Evolutionary conservation across 1,140 invertebrate species (phyloP).

Genomic region (Argopecten irradians): DNA sequence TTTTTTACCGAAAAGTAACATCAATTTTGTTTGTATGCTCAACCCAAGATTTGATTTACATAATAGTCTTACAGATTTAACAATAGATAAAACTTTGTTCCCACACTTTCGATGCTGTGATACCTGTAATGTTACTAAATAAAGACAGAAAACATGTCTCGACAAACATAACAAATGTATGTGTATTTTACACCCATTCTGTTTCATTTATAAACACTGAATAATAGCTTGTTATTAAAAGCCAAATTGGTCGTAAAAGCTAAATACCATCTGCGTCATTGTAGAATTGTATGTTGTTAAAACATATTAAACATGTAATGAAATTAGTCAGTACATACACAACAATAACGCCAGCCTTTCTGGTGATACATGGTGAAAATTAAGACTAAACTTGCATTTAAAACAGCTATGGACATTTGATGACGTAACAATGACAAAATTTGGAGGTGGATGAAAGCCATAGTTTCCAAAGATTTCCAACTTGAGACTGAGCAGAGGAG

Average conservation of each 20-base stretch:
- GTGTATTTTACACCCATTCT: not conserved
- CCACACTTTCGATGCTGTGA: not conserved
- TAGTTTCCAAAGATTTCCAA: too few relatives aligned
- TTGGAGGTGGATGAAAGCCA: too few relatives aligned
- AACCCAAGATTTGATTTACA: not conserved
- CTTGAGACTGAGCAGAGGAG: too few relatives aligned
- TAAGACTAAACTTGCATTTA: too few relatives aligned
- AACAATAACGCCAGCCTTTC: too few relatives aligned
- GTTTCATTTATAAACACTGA: not conserved
- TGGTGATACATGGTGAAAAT: too few relatives aligned
- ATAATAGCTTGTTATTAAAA: not conserved
- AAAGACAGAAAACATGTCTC: not conserved
- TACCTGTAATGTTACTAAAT: not conserved
- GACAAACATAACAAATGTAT: not conserved
- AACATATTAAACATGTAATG: too few relatives aligned
- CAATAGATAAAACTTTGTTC: conserved; percentile 7
- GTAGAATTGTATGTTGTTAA: too few relatives aligned
- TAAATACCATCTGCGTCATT: not conserved
- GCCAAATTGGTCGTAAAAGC: not conserved
- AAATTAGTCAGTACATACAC: too few relatives aligned
- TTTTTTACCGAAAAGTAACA: not conserved
- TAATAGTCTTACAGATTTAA: not conserved
- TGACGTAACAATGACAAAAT: too few relatives aligned
- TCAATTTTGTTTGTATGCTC: not conserved
- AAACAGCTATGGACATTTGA: too few relatives aligned